These are phyloP conservation scores for Tyria jacobaeae DNA, from an alignment of 2,888 invertebrate species.

Conservation along the genomic window DNA sequence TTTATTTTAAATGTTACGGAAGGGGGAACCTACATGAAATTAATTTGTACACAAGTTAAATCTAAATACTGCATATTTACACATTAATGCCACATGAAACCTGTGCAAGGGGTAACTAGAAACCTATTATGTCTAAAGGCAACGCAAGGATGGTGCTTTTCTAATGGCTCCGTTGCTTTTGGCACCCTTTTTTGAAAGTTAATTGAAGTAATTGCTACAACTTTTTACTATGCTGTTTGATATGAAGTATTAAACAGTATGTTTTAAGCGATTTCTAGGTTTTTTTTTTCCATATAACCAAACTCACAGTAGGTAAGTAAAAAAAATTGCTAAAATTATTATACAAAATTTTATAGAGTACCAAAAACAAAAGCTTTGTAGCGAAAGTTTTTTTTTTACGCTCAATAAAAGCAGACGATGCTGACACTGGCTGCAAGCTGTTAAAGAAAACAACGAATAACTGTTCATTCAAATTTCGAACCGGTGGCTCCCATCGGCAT, in stretches of 20 bases:
- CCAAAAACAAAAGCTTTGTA: slow-evolving; percentile 3
- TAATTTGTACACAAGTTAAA: slow-evolving; percentile 27
- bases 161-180: neutral
- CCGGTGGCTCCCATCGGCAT: slow-evolving; percentile 78
- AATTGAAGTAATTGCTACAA: neutral
- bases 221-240: neutral
- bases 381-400: neutral
- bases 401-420: slow-evolving; percentile 42
- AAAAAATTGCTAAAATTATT: too few species aligned
- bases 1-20: neutral
- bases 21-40: slow-evolving; percentile 16
- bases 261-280: neutral
- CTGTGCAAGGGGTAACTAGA: slow-evolving; percentile 44
- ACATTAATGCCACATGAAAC: slow-evolving; percentile 44
- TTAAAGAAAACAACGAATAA: slow-evolving; percentile 57
- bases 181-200: neutral
- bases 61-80: slow-evolving; percentile 47
- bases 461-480: slow-evolving; percentile 74
- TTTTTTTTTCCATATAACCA: too few species aligned
- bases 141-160: neutral
- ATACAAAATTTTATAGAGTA: neutral
- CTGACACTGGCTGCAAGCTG: slow-evolving; percentile 51
- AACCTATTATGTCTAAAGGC: slow-evolving; percentile 31
- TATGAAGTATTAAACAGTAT: neutral
- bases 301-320: too few species aligned